phyloP scores from a whole-genome alignment of 1,140 invertebrate species.

The Zaprionus ornatus region DNA sequence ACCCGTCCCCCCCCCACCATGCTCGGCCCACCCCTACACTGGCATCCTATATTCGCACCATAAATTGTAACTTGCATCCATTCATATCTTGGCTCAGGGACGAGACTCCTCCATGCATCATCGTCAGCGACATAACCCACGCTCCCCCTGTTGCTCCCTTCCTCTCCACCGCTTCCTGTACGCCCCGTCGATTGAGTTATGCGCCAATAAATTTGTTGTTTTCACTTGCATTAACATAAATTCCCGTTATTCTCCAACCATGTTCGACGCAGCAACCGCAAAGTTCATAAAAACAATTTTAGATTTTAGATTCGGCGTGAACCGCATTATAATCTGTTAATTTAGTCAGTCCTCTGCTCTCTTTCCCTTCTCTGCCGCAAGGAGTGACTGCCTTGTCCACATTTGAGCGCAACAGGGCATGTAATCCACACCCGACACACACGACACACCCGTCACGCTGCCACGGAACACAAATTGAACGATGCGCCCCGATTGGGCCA shows the following conservation, averaged over 20 bases:
- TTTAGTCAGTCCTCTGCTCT: background rate
- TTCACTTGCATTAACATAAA: slow-evolving; percentile 38
- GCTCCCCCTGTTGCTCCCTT: background rate
- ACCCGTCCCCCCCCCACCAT: background rate
- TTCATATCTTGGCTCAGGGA: slow-evolving; percentile 50
- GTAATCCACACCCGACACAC: slow-evolving; percentile 62
- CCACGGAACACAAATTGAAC: slow-evolving; percentile 48
- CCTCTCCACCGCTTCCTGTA: background rate
- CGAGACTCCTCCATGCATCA: slow-evolving; percentile 53
- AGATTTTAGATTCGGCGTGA: background rate
- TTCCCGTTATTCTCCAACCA: background rate
- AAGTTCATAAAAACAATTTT: slow-evolving; percentile 20
- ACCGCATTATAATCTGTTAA: background rate
- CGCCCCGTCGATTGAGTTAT: slow-evolving; percentile 56
- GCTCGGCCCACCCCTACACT: background rate
- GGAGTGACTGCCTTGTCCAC: background rate
- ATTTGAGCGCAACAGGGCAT: slow-evolving; percentile 58
- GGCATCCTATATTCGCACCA: slow-evolving; percentile 14
- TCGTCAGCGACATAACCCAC: slow-evolving; percentile 52
- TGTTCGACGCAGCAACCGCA: background rate
- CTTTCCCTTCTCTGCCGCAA: background rate
- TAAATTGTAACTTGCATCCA: slow-evolving; percentile 69
- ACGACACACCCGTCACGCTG: slow-evolving; percentile 30
- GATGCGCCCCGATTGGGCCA: slow-evolving; percentile 13
- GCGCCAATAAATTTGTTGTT: slow-evolving; percentile 74